A percentile compares a stretch with the other conserved stretches of the same genome.
These are phyloP conservation scores for Cydia amplana DNA, from an alignment of 1,140 invertebrate genomes.

Conservation along the genomic window DNA sequence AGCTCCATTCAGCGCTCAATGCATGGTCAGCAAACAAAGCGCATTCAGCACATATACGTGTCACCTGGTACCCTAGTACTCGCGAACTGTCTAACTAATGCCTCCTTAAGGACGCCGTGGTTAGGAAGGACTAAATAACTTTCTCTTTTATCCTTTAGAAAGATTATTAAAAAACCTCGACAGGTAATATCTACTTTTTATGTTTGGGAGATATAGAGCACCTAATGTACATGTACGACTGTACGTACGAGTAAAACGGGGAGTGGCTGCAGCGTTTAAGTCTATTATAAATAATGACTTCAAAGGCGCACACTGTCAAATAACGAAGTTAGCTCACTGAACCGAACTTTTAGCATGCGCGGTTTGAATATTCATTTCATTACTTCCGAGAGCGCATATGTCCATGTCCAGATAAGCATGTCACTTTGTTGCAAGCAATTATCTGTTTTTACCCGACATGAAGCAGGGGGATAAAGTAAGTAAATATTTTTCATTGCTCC, in stretches of 20 bases:
- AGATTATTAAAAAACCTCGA: background rate
- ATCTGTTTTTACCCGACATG: background rate
- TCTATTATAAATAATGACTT: conserved; percentile 20
- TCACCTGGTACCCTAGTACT: conserved; percentile 61
- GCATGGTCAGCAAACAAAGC: conserved; percentile 63
- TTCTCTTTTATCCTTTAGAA: background rate
- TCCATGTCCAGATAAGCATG: background rate
- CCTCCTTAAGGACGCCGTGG: background rate
- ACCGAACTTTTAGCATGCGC: conserved; percentile 22
- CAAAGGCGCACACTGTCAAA: conserved; percentile 7
- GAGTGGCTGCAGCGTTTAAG: background rate
- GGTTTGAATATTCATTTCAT: conserved; percentile 25
- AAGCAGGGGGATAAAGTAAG: too few relatives aligned
- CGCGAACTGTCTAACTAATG: background rate
- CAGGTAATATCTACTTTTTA: background rate
- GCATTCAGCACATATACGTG: conserved; percentile 59
- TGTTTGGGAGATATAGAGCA: too few relatives aligned
- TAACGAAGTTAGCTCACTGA: conserved; percentile 25
- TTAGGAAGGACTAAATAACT: background rate
- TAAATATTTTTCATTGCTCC: too few relatives aligned
- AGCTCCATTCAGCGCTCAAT: conserved; percentile 62
- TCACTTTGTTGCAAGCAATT: background rate
- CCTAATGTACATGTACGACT: background rate
- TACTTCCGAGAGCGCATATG: conserved; percentile 5
- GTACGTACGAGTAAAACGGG: background rate